Conservation (phyloP, 1,140 invertebrate genomes). For the Ladona fulva region DNA sequence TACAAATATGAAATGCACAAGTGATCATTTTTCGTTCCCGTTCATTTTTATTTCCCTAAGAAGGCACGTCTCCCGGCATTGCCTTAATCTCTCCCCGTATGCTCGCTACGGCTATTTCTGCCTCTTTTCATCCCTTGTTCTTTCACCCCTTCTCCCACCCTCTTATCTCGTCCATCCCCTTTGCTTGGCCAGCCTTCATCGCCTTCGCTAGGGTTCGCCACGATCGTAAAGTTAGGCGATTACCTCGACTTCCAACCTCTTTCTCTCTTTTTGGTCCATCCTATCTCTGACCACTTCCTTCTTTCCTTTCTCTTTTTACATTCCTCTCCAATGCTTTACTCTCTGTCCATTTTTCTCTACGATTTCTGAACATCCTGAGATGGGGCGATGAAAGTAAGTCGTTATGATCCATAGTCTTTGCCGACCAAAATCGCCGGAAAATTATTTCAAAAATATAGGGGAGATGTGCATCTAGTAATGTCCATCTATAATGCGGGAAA, state of each 20-base stretch:
- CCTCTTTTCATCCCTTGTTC: neutral
- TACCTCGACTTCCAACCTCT: neutral
- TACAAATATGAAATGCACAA: no score
- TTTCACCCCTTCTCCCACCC: neutral
- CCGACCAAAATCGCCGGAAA: no score
- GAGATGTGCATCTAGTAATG: no score
- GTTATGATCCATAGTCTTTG: no score
- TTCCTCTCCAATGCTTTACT: neutral
- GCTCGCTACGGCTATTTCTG: no score
- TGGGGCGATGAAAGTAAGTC: no score
- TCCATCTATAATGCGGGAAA: no score
- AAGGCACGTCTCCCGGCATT: neutral
- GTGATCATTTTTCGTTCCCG: neutral
- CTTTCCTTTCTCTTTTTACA: neutral
- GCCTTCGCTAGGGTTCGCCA: neutral
- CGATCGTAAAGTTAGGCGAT: slow-evolving; percentile 4
- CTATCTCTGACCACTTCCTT: neutral
- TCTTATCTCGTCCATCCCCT: neutral
- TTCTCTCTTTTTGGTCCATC: neutral
- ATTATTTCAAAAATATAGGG: no score
- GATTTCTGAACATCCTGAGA: no score
- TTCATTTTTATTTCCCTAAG: neutral
- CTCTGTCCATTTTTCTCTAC: neutral
- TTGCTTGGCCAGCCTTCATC: neutral
- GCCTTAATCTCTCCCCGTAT: neutral